A percentile compares a stretch with the other conserved stretches of the same genome.
Conservation (phyloP, 1,140 invertebrate species). For the Matsumurasca onukii region DNA sequence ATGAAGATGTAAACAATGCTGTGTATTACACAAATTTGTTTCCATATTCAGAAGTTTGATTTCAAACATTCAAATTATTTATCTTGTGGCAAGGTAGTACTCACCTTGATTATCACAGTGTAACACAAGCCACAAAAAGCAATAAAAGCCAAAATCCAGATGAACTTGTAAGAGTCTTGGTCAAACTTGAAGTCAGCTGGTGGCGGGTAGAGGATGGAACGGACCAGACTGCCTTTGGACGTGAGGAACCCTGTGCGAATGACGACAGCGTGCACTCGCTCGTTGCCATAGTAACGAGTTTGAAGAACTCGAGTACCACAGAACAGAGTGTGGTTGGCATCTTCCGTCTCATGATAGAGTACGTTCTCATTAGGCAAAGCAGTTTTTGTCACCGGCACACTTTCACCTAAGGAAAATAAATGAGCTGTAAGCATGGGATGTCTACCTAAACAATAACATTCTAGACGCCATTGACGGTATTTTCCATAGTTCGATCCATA, state of each 20-base stretch:
- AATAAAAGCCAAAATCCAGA: constrained; percentile 76
- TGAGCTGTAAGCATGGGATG: no score
- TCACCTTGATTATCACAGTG: constrained; percentile 80
- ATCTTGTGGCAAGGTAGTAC: constrained; percentile 12
- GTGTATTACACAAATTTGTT: no score
- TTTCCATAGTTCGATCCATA: no score
- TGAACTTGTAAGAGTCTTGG: constrained; percentile 88
- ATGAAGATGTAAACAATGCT: no score
- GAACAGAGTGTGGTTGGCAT: constrained; percentile 78
- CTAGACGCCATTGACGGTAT: no score
- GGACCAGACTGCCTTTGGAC: constrained; percentile 85
- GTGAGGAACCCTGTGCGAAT: constrained; percentile 85
- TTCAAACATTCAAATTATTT: no score
- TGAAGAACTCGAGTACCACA: constrained; percentile 57
- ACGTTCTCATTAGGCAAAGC: constrained; percentile 69
- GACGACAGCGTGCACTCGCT: constrained; percentile 65
- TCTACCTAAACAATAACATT: no score
- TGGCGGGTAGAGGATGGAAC: constrained; percentile 93
- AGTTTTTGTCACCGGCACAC: constrained; percentile 91
- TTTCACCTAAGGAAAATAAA: constrained; percentile 46
- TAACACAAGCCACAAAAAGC: constrained; percentile 80
- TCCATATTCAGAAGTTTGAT: no score
- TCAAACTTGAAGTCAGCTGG: constrained; percentile 95
- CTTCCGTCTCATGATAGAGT: constrained; percentile 74
- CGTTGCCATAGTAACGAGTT: constrained; percentile 67